Evolutionary conservation across 2,113 vertebrate species (phyloP).

Genomic region (Tichodroma muraria): DNA sequence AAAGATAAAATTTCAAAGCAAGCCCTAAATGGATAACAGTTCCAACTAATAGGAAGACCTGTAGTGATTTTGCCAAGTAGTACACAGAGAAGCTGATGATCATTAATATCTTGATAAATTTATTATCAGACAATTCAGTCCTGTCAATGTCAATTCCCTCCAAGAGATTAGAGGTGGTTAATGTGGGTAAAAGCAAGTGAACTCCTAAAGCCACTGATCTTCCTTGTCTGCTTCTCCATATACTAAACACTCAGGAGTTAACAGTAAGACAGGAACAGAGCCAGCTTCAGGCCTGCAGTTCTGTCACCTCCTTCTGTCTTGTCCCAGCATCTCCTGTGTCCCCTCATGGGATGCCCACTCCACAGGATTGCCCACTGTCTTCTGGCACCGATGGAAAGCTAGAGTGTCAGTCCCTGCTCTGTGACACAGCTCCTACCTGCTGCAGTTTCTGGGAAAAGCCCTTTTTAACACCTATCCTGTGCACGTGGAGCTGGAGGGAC

Average conservation of each 20-base stretch:
- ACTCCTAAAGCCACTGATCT: background rate
- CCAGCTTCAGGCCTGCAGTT: accelerated
- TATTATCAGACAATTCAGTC: slow-evolving; percentile 32
- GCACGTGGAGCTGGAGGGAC: background rate
- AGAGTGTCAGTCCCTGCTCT: accelerated
- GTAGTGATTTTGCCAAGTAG: slow-evolving; percentile 38
- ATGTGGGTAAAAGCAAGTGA: background rate
- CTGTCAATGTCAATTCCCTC: slow-evolving; percentile 35
- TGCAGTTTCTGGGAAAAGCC: background rate
- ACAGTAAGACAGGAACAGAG: background rate
- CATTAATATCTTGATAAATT: slow-evolving; percentile 59
- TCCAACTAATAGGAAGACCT: slow-evolving; percentile 58
- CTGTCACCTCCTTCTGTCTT: accelerated
- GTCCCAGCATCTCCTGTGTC: background rate
- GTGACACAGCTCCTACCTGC: background rate
- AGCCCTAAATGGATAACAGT: slow-evolving; percentile 56
- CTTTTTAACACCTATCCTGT: background rate
- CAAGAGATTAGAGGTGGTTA: background rate
- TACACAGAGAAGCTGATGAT: slow-evolving; percentile 36
- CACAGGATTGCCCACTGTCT: accelerated
- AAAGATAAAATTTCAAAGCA: slow-evolving; percentile 76
- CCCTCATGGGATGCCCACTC: accelerated
- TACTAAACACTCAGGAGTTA: background rate
- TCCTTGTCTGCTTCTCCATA: background rate
- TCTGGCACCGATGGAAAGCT: background rate